Percentiles rank a stretch among this genome's conserved stretches.
Evolutionary conservation across 2,797 vertebrate genomes (phyloP).

Genomic region (Simalia tracyae): DNA sequence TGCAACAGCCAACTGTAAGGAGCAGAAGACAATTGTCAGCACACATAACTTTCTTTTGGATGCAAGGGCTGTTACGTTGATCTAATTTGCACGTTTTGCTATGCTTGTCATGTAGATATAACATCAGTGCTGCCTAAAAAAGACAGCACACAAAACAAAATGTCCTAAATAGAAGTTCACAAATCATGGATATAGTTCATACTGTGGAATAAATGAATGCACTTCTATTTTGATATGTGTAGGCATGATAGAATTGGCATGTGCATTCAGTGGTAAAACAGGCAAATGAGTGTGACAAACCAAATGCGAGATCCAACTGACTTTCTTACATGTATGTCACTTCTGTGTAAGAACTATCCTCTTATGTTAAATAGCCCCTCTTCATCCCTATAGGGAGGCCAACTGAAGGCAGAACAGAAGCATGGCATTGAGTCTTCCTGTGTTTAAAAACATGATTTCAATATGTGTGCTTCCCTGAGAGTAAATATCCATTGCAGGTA

Average conservation of each 20-base stretch:
- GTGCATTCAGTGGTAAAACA: neutral
- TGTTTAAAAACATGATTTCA: neutral
- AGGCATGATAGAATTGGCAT: neutral
- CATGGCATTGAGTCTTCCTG: neutral
- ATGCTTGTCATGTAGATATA: neutral
- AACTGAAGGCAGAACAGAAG: neutral
- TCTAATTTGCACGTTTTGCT: neutral
- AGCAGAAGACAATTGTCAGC: constrained; percentile 34
- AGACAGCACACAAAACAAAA: neutral
- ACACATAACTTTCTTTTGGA: neutral
- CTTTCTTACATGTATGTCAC: neutral
- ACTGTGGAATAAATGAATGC: neutral
- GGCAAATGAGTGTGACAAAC: neutral
- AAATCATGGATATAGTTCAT: neutral
- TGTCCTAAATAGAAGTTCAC: neutral
- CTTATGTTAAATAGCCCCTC: neutral
- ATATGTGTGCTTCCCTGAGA: neutral
- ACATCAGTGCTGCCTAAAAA: neutral
- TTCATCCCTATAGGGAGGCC: neutral
- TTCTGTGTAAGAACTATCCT: neutral
- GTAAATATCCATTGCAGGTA: neutral
- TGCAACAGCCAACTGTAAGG: constrained; percentile 86
- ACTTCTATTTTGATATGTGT: neutral
- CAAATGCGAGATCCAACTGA: neutral
- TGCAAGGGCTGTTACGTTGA: neutral